Conservation (phyloP, 2,113 vertebrate genomes). For the Gallinago paraguaiae region DNA sequence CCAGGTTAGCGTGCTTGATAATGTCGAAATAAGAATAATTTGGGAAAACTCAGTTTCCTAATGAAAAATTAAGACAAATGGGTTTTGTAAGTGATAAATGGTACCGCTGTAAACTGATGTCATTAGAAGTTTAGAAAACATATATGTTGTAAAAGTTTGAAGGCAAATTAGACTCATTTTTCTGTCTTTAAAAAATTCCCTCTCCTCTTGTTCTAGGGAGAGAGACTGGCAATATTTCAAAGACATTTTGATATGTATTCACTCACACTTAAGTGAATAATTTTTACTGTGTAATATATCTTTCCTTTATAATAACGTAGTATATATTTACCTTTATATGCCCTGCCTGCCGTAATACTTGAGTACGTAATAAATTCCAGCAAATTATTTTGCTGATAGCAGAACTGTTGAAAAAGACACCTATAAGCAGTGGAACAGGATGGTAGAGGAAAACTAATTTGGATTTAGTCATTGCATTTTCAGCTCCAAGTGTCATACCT, state of each 20-base stretch:
- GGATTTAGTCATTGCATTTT: background rate
- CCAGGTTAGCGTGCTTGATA: background rate
- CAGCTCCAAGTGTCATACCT: background rate
- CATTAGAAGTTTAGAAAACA: background rate
- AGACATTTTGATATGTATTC: background rate
- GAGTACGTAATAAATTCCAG: background rate
- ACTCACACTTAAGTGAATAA: background rate
- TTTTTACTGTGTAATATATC: background rate
- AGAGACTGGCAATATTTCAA: background rate
- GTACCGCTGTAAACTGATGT: background rate
- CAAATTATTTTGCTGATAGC: background rate
- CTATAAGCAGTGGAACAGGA: background rate
- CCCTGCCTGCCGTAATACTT: background rate
- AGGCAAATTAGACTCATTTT: background rate
- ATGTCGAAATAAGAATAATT: background rate
- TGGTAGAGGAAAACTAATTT: background rate
- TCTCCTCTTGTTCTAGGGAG: background rate
- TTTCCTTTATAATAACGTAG: background rate
- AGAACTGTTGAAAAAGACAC: background rate
- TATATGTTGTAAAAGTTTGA: background rate
- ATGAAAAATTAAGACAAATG: background rate
- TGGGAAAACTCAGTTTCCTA: background rate
- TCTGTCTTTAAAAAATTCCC: background rate
- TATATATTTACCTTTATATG: background rate
- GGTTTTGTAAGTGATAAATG: background rate